phyloP scores from a whole-genome alignment of 1,140 invertebrate genomes.

The Protaetia brevitarsis region DNA sequence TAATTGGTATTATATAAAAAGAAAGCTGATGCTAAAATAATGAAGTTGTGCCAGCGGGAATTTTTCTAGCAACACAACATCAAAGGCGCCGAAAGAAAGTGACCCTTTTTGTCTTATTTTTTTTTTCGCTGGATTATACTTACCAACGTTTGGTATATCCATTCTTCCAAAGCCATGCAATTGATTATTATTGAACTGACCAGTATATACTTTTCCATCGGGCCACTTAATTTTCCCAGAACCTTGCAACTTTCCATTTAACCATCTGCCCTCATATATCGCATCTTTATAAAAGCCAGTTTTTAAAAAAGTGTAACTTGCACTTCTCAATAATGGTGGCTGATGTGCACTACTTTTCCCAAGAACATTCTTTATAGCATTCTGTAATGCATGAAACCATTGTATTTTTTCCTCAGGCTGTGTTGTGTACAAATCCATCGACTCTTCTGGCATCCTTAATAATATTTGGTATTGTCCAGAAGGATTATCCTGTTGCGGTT shows the following conservation, averaged over 20 bases:
- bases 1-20: too few species aligned
- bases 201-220: slow-evolving; percentile 75
- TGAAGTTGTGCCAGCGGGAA: too few species aligned
- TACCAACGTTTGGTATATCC: slow-evolving; percentile 60
- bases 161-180: slow-evolving; percentile 73
- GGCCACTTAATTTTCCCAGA: slow-evolving; percentile 76
- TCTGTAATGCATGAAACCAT: slow-evolving; percentile 71
- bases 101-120: too few species aligned
- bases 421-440: slow-evolving; percentile 62
- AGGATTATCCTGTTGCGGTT: slow-evolving; percentile 51
- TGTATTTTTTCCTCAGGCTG: slow-evolving; percentile 70
- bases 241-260: slow-evolving; percentile 78
- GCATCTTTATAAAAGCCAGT: slow-evolving; percentile 68
- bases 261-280: slow-evolving; percentile 72
- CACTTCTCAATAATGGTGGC: slow-evolving; percentile 68
- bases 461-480: slow-evolving; percentile 37
- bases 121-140: too few species aligned
- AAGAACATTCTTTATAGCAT: slow-evolving; percentile 59
- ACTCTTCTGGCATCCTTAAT: slow-evolving; percentile 75
- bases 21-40: too few species aligned
- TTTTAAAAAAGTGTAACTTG: slow-evolving; percentile 66
- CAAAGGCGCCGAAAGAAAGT: too few species aligned
- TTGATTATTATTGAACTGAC: slow-evolving; percentile 72
- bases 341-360: slow-evolving; percentile 55
- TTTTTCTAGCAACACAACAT: too few species aligned